Base-by-base conservation (phyloP, 2,797 vertebrate genomes). In the Arctocebus calabarensis region DNA sequence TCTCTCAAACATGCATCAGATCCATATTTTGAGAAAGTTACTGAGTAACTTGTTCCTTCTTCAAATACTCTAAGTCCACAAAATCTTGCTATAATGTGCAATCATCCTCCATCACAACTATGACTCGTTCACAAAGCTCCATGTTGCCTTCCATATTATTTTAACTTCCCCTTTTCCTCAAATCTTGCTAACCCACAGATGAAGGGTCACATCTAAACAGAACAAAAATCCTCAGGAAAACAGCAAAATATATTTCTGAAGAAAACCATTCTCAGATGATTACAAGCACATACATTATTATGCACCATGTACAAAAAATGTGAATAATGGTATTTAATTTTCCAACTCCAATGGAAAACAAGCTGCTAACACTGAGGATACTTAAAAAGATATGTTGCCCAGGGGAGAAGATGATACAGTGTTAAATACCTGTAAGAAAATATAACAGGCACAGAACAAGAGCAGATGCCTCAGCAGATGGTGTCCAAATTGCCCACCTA, bases 141-240 rank as follows among this genome's bases (percentile, higher is more conserved):
- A 82, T 43, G 91, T 79, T 93, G 62, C 59, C 74, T 97, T 94
- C 77, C 64, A 83, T 52, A 93, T 94, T 94, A 87, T 25, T 66
- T 87, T 52, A 94, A 40, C 29, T 82, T 68, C 45, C 93, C 27
- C 94, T 94, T 94, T 81, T 92, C 14, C 14, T 97, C 96, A 97
- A 96, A 94, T 20, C 16, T 94, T 84, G 88, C 96, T 97, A 97
- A 96, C 27, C 48, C 61, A 82, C 71, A 77, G 77, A 90, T 32
- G 90, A 86, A 96, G 95, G 86, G 90, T 97, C 90, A 40, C 40
- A 96, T 96, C 91, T 97, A 90, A 96, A 96, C 48, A 97, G 86
- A 96, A 92, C 90, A 75, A 90, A 48, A 98, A 96, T 96, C n/a
- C 66, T 88, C 89, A 94, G 79, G 95, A 98, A 97, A 97, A 52